Evolutionary conservation across 2,888 invertebrate species (phyloP).

Genomic region (Copidosoma aretas): DNA sequence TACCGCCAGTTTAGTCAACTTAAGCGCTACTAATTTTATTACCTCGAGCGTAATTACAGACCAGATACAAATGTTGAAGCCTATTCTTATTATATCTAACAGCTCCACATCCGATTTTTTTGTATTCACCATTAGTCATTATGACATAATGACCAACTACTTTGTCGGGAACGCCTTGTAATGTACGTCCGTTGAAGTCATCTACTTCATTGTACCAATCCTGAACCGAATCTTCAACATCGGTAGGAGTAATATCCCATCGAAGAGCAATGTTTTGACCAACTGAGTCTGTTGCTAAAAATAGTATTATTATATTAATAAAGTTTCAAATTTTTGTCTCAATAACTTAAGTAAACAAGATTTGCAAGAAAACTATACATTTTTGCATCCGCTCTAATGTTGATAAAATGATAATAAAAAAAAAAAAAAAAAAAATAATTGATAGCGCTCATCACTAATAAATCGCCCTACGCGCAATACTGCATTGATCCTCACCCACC

Average conservation of each 20-base stretch:
- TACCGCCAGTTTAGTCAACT: no score
- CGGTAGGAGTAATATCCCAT: background rate
- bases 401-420: no score
- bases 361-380: background rate
- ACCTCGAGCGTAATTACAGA: constrained; percentile 62
- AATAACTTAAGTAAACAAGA: background rate
- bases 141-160: constrained; percentile 60
- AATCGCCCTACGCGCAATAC: background rate
- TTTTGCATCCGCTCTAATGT: background rate
- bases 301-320: no score
- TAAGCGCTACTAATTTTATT: no score
- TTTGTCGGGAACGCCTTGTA: constrained; percentile 1
- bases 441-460: background rate
- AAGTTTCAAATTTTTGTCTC: no score
- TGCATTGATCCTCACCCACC: constrained; percentile 58
- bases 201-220: constrained; percentile 61
- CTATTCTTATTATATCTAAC: constrained; percentile 53
- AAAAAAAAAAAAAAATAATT: background rate
- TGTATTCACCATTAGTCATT: constrained; percentile 62
- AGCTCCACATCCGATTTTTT: constrained; percentile 63
- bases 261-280: constrained; percentile 59
- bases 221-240: constrained; percentile 38
- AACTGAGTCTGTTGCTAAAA: constrained; percentile 52
- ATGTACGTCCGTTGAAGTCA: constrained; percentile 42
- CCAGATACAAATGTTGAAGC: constrained; percentile 8